These are phyloP conservation scores for Darwinula stevensoni DNA, from an alignment of 2,888 invertebrate genomes.

Conservation along the genomic window DNA sequence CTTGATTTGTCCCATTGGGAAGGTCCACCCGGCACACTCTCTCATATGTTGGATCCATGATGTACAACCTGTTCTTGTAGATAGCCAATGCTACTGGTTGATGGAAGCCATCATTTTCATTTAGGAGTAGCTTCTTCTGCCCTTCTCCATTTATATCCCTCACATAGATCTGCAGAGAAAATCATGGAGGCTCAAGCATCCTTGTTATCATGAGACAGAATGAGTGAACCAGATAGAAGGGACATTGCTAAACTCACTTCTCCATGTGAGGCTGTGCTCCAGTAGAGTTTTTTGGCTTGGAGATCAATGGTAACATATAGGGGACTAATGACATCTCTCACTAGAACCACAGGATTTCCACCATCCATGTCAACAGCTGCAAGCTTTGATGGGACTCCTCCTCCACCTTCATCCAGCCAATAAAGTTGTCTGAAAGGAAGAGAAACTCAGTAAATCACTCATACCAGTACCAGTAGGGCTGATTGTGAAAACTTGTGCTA, in stretches of 20 bases:
- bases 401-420: conserved; percentile 88
- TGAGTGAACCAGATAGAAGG: not conserved
- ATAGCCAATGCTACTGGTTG: conserved; percentile 52
- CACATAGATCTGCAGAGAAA: conserved; percentile 14
- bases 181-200: too few relatives aligned
- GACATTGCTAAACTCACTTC: not conserved
- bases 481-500: too few relatives aligned
- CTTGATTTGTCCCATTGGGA: conserved; percentile 43
- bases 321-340: conserved; percentile 33
- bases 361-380: conserved; percentile 71
- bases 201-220: too few relatives aligned
- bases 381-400: conserved; percentile 59
- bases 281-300: conserved; percentile 54
- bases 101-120: conserved; percentile 32
- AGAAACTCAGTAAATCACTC: conserved; percentile 6
- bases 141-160: conserved; percentile 28
- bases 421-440: conserved; percentile 35
- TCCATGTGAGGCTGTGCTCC: conserved; percentile 24
- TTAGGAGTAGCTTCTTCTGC: conserved; percentile 30
- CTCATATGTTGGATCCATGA: conserved; percentile 63
- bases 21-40: conserved; percentile 57
- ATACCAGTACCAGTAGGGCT: too few relatives aligned
- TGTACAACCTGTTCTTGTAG: conserved; percentile 48
- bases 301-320: conserved; percentile 52
- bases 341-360: conserved; percentile 35